Evolutionary conservation across 2,113 vertebrate genomes (phyloP).

Genomic region (Chiloscyllium plagiosum): DNA sequence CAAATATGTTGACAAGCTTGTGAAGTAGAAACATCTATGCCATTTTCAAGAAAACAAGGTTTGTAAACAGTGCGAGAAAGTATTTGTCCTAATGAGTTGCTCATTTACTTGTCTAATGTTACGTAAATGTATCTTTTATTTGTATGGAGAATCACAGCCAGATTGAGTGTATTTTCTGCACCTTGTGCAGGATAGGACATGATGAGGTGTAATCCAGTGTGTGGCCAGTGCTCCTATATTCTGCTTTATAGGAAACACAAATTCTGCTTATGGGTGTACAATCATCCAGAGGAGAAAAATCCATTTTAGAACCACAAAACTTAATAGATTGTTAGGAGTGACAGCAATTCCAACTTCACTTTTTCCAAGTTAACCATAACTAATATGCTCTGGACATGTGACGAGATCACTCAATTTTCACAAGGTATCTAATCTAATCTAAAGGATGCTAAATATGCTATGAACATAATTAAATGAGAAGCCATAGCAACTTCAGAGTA

Average conservation of each 20-base stretch:
- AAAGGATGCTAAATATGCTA: not conserved
- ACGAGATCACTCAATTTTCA: not conserved
- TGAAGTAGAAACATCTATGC: not conserved
- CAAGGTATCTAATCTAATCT: not conserved
- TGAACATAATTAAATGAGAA: not conserved
- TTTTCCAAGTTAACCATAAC: not conserved
- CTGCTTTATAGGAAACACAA: not conserved
- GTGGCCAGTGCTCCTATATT: not conserved
- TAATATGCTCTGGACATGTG: not conserved
- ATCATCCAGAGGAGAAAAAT: not conserved
- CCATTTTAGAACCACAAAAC: not conserved
- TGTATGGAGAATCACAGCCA: not conserved
- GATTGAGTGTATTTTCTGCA: not conserved
- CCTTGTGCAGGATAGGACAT: not conserved
- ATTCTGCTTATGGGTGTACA: not conserved
- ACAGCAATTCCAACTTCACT: not conserved
- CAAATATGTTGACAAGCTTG: not conserved
- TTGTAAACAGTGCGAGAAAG: not conserved
- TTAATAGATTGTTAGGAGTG: not conserved
- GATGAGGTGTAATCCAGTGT: not conserved
- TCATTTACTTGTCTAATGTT: slow-evolving; percentile 1
- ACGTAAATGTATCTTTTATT: not conserved
- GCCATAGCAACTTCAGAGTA: not conserved
- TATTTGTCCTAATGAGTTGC: not conserved
- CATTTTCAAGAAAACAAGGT: slow-evolving; percentile 1